A percentile compares a stretch with the other conserved stretches of the same genome.
Conservation (phyloP, 2,113 vertebrate species). For the Anser cygnoides region DNA sequence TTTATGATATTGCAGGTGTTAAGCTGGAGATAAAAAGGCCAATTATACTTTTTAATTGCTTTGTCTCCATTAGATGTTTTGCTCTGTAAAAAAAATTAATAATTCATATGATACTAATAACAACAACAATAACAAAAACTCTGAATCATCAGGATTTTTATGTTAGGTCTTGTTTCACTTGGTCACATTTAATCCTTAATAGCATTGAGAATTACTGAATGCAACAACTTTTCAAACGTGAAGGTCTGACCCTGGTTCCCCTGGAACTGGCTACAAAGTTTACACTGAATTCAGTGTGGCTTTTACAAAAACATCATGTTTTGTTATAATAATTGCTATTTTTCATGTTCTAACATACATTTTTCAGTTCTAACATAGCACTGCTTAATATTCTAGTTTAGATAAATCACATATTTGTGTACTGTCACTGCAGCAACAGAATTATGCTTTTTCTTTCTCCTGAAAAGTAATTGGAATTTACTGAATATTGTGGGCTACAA, state of each 20-base stretch:
- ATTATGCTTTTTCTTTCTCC: not conserved
- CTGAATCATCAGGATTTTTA: not conserved
- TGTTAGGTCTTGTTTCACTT: not conserved
- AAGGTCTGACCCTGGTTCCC: not conserved
- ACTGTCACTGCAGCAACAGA: not conserved
- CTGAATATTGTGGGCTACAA: not conserved
- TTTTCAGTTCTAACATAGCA: not conserved
- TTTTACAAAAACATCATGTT: not conserved
- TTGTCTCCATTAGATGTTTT: not conserved
- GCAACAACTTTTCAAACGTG: not conserved
- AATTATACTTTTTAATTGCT: not conserved
- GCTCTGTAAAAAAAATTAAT: not conserved
- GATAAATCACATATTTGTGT: not conserved
- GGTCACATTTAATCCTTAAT: not conserved
- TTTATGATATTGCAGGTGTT: not conserved
- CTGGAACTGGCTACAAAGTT: not conserved
- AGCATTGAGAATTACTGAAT: not conserved
- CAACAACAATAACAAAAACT: no score
- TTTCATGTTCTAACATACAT: not conserved
- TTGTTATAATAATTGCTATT: not conserved
- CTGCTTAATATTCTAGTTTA: not conserved
- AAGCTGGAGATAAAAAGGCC: not conserved
- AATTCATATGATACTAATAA: not conserved
- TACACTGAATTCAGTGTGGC: not conserved
- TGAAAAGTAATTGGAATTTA: not conserved